Conservation (phyloP, 2,888 invertebrate species). For the Sphinx pinastri region DNA sequence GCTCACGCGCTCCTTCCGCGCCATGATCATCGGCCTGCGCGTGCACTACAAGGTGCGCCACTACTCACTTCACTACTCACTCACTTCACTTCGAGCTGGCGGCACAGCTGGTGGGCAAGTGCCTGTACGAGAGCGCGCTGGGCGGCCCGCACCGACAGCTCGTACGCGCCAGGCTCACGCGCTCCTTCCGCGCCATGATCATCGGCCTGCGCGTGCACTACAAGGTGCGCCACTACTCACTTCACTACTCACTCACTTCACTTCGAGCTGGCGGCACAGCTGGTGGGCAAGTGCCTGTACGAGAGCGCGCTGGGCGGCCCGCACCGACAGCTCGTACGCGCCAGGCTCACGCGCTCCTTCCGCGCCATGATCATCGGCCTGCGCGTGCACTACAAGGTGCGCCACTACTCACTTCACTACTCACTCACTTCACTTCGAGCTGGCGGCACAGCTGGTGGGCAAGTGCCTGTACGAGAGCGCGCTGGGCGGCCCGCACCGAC, state of each 20-base stretch:
- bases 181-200: constrained; percentile 96
- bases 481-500: constrained; percentile 93
- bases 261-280: no score
- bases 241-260: no score
- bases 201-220: constrained; percentile 97
- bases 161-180: constrained; percentile 94
- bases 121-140: constrained; percentile 95
- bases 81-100: constrained; percentile 96
- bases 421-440: no score
- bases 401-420: no score
- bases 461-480: constrained; percentile 98
- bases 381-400: constrained; percentile 95
- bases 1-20: constrained; percentile 94
- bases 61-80: constrained; percentile 43
- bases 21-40: constrained; percentile 95
- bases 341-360: constrained; percentile 95
- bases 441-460: no score
- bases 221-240: constrained; percentile 83
- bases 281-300: constrained; percentile 97
- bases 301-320: constrained; percentile 96
- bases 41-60: constrained; percentile 90
- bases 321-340: constrained; percentile 94
- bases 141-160: constrained; percentile 95
- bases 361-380: constrained; percentile 97
- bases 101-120: constrained; percentile 96